Base-by-base conservation (phyloP, 2,797 vertebrate genomes). In the Arnoldichthys spilopterus region DNA sequence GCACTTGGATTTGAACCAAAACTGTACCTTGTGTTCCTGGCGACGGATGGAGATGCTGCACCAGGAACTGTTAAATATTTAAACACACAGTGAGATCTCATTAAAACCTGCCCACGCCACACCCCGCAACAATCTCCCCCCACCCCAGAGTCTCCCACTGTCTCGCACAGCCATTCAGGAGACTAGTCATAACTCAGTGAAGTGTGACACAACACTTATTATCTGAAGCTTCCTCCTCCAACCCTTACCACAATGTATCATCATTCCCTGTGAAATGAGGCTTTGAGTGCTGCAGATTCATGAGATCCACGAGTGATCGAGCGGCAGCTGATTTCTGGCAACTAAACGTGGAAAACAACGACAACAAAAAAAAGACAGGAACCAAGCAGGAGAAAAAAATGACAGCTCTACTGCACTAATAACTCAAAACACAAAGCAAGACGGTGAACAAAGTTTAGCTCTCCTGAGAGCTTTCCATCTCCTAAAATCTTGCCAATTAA, bases 61-160 rank as follows among this genome's bases (percentile, higher is more conserved):
- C 89, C 88, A 90, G 90, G 90, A 92, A 92, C 84, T 77, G 91
- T 92, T 94, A 92, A 94, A 94, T 94, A 94, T 94, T 94, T 94
- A 93, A 94, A 94, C 90, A 94, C 90, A 84, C 90, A 90, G 91
- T 88, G 90, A 92, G 90, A 94, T 93, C 92, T 94, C 93, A 94
- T 94, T 94, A 93, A 93, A 94, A 91, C 82, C 86, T 62, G 87
- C 86, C 91, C 88, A 89, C 86, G 84, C 80, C 89, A 87, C 86
- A 84, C 85, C 88, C 84, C 83, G 87, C 87, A 84, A 89, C 79
- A 45, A 71, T 78, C 71, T 77, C 61, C 43, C 62, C 83, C 28
- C 24, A 24, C 56, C 64, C 83, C 20, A 18, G 53, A 67, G 64
- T 79, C 64, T 74, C 56, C 71, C 63, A 54, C 43, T 85, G 85